These are phyloP conservation scores for Trachelus tabidus DNA, from an alignment of 2,888 invertebrate species.

Conservation along the genomic window DNA sequence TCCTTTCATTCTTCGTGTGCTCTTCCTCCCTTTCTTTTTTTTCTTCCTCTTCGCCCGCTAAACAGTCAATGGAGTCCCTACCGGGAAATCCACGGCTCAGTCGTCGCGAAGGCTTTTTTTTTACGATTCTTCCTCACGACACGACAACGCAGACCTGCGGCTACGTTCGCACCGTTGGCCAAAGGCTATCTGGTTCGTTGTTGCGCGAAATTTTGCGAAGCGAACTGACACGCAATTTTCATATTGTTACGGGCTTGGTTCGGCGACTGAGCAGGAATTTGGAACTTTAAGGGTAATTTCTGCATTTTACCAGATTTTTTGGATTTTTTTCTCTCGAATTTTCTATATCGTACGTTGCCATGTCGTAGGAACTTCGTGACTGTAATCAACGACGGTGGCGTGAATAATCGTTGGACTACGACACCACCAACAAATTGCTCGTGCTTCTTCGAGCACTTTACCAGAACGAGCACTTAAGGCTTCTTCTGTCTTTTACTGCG, in stretches of 20 bases:
- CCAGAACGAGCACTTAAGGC: conserved; percentile 25
- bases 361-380: neutral
- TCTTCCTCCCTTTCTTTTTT: neutral
- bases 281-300: neutral
- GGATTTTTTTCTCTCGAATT: too few relatives aligned
- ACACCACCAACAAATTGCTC: conserved; percentile 28
- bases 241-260: neutral
- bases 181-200: rapidly evolving
- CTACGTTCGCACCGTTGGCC: neutral
- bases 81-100: neutral
- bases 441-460: conserved; percentile 23
- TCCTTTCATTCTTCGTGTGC: neutral
- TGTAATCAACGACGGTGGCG: conserved; percentile 14
- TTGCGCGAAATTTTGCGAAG: neutral
- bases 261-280: too few relatives aligned
- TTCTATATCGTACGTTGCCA: too few relatives aligned
- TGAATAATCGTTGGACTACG: conserved; percentile 28
- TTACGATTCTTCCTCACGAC: neutral
- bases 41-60: too few relatives aligned
- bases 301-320: too few relatives aligned
- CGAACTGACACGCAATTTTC: neutral
- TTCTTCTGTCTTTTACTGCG: neutral
- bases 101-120: neutral
- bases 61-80: neutral
- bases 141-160: too few relatives aligned